Evolutionary conservation across 1,140 invertebrate genomes (phyloP).

Genomic region (Saxidomus purpurata): DNA sequence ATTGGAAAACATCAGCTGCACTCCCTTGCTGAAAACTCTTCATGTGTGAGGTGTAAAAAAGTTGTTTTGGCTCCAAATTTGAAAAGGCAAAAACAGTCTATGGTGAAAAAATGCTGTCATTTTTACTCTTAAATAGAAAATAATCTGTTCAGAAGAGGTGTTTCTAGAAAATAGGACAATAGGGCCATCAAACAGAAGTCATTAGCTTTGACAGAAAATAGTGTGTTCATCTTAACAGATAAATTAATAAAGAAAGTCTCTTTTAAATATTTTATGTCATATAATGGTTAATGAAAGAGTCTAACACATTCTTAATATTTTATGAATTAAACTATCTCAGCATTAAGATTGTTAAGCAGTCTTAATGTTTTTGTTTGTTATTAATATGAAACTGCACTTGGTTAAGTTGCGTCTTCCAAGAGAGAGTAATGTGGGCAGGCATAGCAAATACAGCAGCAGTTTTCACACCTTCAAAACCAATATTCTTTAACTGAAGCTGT

Average conservation of each 20-base stretch:
- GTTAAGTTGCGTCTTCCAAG: neutral
- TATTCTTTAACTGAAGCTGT: neutral
- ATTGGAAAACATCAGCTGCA: slow-evolving; percentile 54
- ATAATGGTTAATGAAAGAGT: neutral
- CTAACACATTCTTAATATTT: neutral
- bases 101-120: neutral
- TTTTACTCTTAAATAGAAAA: neutral
- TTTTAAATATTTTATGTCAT: slow-evolving; percentile 28
- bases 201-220: neutral
- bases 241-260: neutral
- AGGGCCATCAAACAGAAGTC: neutral
- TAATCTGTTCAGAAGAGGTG: neutral
- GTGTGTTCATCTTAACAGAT: neutral
- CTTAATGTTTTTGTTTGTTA: neutral
- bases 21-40: slow-evolving; percentile 38
- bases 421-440: neutral
- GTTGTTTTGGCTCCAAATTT: slow-evolving; percentile 41
- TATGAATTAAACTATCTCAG: neutral
- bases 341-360: neutral
- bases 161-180: neutral
- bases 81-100: neutral
- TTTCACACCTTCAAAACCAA: slow-evolving; percentile 53
- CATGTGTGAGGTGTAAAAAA: slow-evolving; percentile 5
- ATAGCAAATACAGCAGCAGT: neutral
- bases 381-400: neutral